Conservation (phyloP, 2,113 vertebrate species). For the Cinclus mexicanus region DNA sequence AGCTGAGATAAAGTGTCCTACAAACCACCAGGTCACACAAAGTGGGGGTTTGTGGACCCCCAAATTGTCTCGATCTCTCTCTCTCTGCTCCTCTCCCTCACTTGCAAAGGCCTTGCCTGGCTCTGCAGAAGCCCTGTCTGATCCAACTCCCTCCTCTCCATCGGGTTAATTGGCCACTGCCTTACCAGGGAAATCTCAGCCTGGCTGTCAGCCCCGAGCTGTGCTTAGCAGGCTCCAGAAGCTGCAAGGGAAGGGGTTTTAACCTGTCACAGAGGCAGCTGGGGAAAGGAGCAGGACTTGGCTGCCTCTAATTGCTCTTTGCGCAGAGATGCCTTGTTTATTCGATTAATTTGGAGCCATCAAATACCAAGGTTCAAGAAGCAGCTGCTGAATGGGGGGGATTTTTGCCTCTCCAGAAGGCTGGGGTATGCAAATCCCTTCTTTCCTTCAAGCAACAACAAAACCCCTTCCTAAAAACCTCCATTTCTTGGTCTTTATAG, state of each 20-base stretch:
- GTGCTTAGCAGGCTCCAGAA: neutral
- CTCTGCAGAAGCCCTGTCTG: neutral
- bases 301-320: constrained; percentile 40
- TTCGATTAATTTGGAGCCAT: constrained; percentile 46
- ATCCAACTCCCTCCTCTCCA: neutral
- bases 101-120: neutral
- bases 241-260: constrained; percentile 3
- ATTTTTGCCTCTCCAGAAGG: neutral
- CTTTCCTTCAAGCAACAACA: neutral
- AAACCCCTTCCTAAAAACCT: neutral
- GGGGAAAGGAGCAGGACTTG: neutral
- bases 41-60: neutral
- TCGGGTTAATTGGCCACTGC: neutral
- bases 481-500: neutral
- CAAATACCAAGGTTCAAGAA: neutral
- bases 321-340: constrained; percentile 24
- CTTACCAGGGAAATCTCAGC: neutral
- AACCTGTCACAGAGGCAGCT: constrained; percentile 58
- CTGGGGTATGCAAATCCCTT: neutral
- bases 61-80: neutral
- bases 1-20: neutral
- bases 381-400: neutral
- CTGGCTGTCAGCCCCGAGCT: constrained; percentile 6
- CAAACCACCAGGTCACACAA: neutral
- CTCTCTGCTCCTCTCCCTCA: neutral